These are phyloP conservation scores for Chrysodeixis includens DNA, from an alignment of 2,888 invertebrate species.

Conservation along the genomic window DNA sequence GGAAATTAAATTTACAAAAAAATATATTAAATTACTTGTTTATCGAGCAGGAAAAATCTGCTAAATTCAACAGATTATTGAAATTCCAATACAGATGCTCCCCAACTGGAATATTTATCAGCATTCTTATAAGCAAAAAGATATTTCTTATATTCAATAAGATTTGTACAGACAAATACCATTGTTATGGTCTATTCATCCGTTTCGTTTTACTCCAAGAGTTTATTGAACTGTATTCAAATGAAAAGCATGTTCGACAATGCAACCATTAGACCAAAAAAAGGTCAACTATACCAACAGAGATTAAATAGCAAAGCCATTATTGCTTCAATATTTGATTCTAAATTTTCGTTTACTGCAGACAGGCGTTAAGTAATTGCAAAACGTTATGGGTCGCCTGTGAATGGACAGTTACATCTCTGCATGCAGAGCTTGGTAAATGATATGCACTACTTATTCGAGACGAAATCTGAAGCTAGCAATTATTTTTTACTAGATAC, in stretches of 20 bases:
- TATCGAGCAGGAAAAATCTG: not conserved
- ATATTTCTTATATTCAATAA: conserved; percentile 17
- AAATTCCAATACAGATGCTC: conserved; percentile 1
- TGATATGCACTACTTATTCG: conserved; percentile 79
- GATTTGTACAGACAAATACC: conserved; percentile 14
- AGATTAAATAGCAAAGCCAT: conserved; percentile 54
- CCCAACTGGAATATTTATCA: conserved; percentile 16
- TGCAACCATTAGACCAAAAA: conserved; percentile 54
- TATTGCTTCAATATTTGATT: conserved; percentile 62
- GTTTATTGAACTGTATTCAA: conserved; percentile 42
- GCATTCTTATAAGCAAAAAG: conserved; percentile 23
- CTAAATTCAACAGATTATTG: not conserved
- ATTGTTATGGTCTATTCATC: conserved; percentile 25
- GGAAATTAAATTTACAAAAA: too few relatives aligned
- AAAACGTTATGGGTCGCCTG: conserved; percentile 65
- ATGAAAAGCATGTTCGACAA: conserved; percentile 44
- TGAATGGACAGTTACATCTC: conserved; percentile 65
- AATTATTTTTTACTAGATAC: conserved; percentile 69
- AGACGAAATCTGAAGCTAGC: conserved; percentile 71
- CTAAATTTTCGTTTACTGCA: conserved; percentile 58
- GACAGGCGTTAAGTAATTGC: conserved; percentile 70
- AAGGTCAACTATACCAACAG: conserved; percentile 42
- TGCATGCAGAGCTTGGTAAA: conserved; percentile 72
- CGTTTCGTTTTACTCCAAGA: conserved; percentile 24
- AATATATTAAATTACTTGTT: not conserved